A percentile compares a stretch with the other conserved stretches of the same genome.
Conservation (phyloP, 2,113 vertebrate species). For the Romanogobio albipinnatus region DNA sequence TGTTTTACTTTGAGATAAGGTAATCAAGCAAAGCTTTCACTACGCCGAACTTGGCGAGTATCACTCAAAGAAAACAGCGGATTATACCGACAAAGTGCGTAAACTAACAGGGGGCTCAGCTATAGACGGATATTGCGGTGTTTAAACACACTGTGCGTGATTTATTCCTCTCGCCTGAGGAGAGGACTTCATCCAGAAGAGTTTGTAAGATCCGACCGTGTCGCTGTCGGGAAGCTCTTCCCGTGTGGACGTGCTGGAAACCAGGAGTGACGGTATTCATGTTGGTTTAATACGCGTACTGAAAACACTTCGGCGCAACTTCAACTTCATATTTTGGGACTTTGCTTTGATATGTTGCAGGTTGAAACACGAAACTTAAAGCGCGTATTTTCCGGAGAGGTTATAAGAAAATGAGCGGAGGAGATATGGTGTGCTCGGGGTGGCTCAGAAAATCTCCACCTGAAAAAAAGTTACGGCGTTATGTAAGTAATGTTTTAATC, state of each 20-base stretch:
- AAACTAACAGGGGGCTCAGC: constrained; percentile 46
- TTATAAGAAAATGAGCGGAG: constrained; percentile 85
- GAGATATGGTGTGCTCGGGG: constrained; percentile 91
- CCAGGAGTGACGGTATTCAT: constrained; percentile 64
- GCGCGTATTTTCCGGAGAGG: constrained; percentile 57
- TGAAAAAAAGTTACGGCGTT: constrained; percentile 99
- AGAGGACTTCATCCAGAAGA: constrained; percentile 43
- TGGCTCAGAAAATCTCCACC: constrained; percentile 98
- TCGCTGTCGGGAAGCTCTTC: constrained; percentile 59
- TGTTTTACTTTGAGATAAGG: constrained; percentile 67
- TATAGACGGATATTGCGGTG: constrained; percentile 49
- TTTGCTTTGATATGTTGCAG: constrained; percentile 57
- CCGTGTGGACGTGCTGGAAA: constrained; percentile 55
- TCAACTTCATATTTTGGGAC: not conserved
- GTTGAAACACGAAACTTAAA: constrained; percentile 52
- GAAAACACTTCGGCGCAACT: constrained; percentile 29
- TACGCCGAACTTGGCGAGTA: constrained; percentile 69
- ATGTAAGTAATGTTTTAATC: constrained; percentile 86
- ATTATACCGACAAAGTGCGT: constrained; percentile 32
- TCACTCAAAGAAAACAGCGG: constrained; percentile 60
- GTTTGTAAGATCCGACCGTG: constrained; percentile 33
- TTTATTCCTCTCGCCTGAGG: constrained; percentile 9
- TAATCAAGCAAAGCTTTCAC: constrained; percentile 60
- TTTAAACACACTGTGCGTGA: not conserved
- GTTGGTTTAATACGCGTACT: constrained; percentile 5